Conservation (phyloP, 2,113 vertebrate genomes). For the Bufo gargarizans region DNA sequence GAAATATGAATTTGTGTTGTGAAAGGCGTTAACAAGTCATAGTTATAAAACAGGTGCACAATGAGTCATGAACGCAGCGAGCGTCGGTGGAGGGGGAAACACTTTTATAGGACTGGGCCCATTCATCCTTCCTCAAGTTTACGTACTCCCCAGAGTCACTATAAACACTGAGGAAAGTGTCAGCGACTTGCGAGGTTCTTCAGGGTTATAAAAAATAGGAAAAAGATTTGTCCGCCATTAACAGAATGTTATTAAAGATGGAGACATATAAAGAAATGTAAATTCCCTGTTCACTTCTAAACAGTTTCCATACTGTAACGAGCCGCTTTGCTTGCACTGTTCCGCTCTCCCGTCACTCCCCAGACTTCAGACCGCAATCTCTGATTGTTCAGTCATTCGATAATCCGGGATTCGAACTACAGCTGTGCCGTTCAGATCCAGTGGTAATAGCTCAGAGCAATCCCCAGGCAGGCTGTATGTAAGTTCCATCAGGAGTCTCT, state of each 20-base stretch:
- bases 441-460: no score
- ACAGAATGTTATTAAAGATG: not conserved
- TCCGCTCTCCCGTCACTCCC: no score
- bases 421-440: no score
- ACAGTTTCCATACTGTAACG: no score
- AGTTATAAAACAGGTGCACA: constrained; percentile 41
- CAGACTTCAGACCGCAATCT: no score
- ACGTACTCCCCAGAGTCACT: not conserved
- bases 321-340: no score
- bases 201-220: not conserved
- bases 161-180: constrained; percentile 17
- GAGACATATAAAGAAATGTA: not conserved
- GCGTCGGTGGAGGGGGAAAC: not conserved
- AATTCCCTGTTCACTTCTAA: not conserved
- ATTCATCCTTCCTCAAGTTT: constrained; percentile 23
- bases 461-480: no score
- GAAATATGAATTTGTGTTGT: constrained; percentile 34
- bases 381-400: no score
- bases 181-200: not conserved
- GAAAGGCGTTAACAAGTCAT: constrained; percentile 15
- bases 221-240: not conserved
- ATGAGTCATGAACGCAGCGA: constrained; percentile 26
- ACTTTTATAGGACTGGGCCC: not conserved
- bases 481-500: no score
- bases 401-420: no score